phyloP scores from a whole-genome alignment of 2,888 invertebrate genomes.

The Hirtodrosophila histrioides region DNA sequence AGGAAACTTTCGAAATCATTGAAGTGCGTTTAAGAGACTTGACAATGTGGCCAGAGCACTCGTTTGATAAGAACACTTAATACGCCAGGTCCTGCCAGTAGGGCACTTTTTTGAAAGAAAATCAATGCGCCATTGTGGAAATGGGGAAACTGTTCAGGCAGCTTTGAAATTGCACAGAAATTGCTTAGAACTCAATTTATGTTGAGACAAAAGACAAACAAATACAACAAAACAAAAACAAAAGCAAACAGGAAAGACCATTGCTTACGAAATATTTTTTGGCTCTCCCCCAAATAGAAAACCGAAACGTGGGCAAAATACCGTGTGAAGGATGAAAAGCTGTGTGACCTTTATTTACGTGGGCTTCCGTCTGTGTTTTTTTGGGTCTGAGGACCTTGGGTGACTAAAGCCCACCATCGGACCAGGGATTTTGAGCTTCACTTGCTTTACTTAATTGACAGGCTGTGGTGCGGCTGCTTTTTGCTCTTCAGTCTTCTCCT shows the following conservation, averaged over 20 bases:
- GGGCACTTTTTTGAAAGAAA: neutral
- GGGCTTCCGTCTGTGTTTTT: constrained; percentile 4
- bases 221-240: neutral
- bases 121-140: constrained; percentile 14
- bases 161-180: constrained; percentile 8
- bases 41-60: constrained; percentile 4
- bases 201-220: constrained; percentile 9
- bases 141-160: constrained; percentile 2
- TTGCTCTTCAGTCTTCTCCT: neutral
- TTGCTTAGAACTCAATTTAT: constrained; percentile 49
- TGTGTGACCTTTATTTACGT: constrained; percentile 46
- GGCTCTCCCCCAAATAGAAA: constrained; percentile 14
- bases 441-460: constrained; percentile 58
- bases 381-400: no score
- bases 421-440: constrained; percentile 29
- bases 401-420: constrained; percentile 10
- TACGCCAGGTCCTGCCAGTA: neutral
- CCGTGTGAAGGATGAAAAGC: constrained; percentile 38
- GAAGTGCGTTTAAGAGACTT: constrained; percentile 14
- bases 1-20: constrained; percentile 7
- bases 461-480: constrained; percentile 38
- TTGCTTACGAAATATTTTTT: no score
- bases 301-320: constrained; percentile 44
- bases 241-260: neutral
- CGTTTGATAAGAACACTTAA: neutral